A percentile compares a stretch with the other conserved stretches of the same genome.
Conservation (phyloP, 2,797 vertebrate species). For the Poecilia velifera region DNA sequence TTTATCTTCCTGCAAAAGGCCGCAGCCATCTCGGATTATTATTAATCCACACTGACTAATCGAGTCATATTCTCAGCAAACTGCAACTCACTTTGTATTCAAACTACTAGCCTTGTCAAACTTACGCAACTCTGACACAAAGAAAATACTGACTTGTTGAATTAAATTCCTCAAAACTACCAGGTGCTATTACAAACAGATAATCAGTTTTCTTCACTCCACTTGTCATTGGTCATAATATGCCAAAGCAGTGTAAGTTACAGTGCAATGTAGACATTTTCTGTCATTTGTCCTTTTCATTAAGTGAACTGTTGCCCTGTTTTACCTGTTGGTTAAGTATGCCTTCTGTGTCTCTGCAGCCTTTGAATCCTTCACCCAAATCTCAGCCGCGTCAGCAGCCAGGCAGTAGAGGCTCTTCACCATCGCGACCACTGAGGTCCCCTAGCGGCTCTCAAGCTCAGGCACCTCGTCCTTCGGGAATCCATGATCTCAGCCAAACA, state of each 20-base stretch:
- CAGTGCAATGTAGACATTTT: neutral
- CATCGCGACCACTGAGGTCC: constrained; percentile 10
- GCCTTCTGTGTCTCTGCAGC: constrained; percentile 13
- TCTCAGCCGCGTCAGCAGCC: constrained; percentile 15
- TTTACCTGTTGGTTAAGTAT: neutral
- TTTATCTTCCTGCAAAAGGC: neutral
- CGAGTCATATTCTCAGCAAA: neutral
- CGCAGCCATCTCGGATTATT: neutral
- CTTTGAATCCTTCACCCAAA: constrained; percentile 13
- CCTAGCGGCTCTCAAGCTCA: neutral
- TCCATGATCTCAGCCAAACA: constrained; percentile 10
- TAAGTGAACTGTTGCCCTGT: neutral
- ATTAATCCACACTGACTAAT: neutral
- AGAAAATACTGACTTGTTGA: neutral
- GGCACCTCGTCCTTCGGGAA: neutral
- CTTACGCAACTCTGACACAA: neutral
- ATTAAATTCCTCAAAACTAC: neutral
- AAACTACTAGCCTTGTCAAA: neutral
- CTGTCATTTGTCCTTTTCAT: neutral
- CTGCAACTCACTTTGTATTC: neutral
- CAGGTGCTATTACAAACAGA: neutral
- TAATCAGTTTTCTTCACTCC: neutral
- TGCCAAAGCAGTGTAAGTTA: neutral
- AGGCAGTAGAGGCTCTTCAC: neutral
- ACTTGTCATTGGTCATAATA: neutral